phyloP scores from a whole-genome alignment of 2,797 vertebrate species.

The Falco concolor region DNA sequence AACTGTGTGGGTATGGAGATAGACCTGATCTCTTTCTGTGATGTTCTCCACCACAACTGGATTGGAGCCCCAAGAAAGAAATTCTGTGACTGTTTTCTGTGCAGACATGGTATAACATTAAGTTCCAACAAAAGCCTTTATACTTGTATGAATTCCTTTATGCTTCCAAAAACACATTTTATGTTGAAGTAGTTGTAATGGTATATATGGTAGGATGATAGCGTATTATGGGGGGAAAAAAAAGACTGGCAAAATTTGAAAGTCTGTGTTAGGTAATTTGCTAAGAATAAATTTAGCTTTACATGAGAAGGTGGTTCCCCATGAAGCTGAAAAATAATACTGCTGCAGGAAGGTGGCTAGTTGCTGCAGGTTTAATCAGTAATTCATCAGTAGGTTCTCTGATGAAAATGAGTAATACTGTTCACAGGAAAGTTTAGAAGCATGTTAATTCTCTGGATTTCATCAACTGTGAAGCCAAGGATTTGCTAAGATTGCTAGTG shows the following conservation, averaged over 20 bases:
- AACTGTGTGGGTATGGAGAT: background rate
- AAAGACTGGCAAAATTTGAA: background rate
- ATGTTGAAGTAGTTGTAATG: background rate
- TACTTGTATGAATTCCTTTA: background rate
- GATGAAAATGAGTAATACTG: background rate
- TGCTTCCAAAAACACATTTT: background rate
- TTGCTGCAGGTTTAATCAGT: background rate
- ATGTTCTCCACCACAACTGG: background rate
- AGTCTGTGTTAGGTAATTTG: background rate
- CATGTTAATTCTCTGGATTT: background rate
- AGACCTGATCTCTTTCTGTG: background rate
- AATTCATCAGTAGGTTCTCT: background rate
- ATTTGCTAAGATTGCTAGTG: background rate
- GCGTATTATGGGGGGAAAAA: background rate
- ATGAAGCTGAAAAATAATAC: background rate
- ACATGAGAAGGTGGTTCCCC: background rate
- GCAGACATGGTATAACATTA: background rate
- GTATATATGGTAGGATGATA: background rate
- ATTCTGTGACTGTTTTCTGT: background rate
- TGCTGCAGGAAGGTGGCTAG: background rate
- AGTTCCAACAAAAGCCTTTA: background rate
- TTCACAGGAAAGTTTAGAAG: background rate
- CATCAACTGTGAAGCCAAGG: background rate
- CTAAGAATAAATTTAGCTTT: background rate
- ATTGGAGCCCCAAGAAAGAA: background rate